Percentiles rank a stretch among this genome's conserved stretches.
phyloP scores from a whole-genome alignment of 2,888 invertebrate genomes.

The Entomobrya proxima region DNA sequence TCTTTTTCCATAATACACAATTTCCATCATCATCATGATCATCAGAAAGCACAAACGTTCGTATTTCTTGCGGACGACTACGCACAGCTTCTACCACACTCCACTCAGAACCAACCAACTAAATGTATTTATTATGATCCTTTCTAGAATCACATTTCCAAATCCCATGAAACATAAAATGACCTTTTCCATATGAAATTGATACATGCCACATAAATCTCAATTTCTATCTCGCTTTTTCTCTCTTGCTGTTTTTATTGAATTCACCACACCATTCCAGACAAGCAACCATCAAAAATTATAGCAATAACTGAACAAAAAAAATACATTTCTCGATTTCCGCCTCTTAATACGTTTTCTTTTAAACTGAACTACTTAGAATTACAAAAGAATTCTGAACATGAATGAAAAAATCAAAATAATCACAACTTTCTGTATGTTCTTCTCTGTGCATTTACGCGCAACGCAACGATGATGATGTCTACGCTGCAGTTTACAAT shows the following conservation, averaged over 20 bases:
- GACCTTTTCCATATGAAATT: constrained; percentile 64
- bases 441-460: too few relatives aligned
- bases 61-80: not conserved
- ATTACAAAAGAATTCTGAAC: too few relatives aligned
- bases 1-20: not conserved
- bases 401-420: too few relatives aligned
- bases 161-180: constrained; percentile 53
- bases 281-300: constrained; percentile 5
- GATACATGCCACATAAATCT: constrained; percentile 62
- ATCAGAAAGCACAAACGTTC: not conserved
- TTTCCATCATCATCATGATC: not conserved
- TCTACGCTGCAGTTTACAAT: too few relatives aligned
- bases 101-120: too few relatives aligned
- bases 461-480: too few relatives aligned
- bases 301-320: not conserved
- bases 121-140: constrained; percentile 40
- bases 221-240: constrained; percentile 21
- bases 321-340: not conserved
- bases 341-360: not conserved
- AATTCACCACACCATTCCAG: constrained; percentile 36
- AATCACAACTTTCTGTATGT: too few relatives aligned
- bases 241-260: constrained; percentile 35
- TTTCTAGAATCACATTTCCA: constrained; percentile 45
- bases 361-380: too few relatives aligned
- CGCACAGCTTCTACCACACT: too few relatives aligned